Evolutionary conservation across 64 coral and sea anemone genomes (phyloP).

Genomic region (Cladopsammia gracilis): DNA sequence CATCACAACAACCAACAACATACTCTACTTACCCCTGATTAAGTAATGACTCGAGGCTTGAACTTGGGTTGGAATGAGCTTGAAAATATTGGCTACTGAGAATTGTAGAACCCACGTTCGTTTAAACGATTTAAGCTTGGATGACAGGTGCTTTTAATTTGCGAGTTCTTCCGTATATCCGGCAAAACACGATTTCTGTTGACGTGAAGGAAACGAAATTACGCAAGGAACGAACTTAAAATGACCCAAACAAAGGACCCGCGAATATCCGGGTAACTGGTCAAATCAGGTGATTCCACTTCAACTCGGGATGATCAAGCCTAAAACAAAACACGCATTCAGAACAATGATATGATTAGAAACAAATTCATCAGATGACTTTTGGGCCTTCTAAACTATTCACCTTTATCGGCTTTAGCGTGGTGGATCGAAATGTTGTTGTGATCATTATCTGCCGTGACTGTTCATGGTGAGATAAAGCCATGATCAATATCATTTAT

Average conservation of each 20-base stretch:
- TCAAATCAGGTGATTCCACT: neutral
- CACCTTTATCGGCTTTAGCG: neutral
- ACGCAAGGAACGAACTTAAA: neutral
- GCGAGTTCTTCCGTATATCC: neutral
- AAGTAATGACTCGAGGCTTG: neutral
- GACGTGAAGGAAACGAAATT: neutral
- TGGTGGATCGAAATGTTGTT: neutral
- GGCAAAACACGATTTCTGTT: neutral
- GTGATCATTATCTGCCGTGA: constrained; percentile 9
- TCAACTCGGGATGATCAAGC: neutral
- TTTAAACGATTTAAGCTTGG: neutral
- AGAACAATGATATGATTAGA: neutral
- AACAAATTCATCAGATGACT: constrained; percentile 1
- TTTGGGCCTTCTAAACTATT: neutral
- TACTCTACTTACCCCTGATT: constrained; percentile 10
- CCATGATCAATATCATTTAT: constrained; percentile 32
- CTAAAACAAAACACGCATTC: neutral
- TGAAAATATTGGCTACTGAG: constrained; percentile 4
- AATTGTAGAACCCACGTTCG: neutral
- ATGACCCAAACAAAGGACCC: neutral
- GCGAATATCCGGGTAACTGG: neutral
- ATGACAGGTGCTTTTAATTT: neutral
- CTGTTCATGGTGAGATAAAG: neutral
- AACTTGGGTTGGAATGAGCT: neutral
- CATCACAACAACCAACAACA: neutral